Conservation (phyloP, 1,140 invertebrate genomes). For the Trachymyrmex cornetzi region DNA sequence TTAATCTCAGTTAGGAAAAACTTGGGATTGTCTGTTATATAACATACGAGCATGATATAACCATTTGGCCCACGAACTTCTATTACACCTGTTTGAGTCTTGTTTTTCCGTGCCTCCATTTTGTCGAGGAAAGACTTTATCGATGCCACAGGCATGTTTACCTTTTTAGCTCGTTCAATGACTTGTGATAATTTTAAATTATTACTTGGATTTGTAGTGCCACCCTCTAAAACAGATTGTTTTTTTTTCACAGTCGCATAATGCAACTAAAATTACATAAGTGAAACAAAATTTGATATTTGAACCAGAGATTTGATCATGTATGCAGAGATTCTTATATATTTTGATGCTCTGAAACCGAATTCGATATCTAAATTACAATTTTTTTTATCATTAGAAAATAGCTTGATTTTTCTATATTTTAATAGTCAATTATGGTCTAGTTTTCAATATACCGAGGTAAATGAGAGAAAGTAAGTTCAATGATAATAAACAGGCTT, state of each 20-base stretch:
- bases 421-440: too few species aligned
- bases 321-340: too few species aligned
- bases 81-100: slow-evolving; percentile 79
- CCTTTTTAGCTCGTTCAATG: slow-evolving; percentile 88
- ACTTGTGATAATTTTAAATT: slow-evolving; percentile 88
- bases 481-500: too few species aligned
- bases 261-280: neutral
- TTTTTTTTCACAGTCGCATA: neutral
- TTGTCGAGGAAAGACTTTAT: slow-evolving; percentile 88
- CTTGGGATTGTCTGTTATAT: slow-evolving; percentile 82
- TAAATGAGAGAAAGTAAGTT: too few species aligned
- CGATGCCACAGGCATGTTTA: slow-evolving; percentile 88
- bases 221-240: slow-evolving; percentile 83
- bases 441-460: too few species aligned
- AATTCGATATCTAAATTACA: too few species aligned
- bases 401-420: too few species aligned
- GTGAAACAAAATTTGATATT: too few species aligned
- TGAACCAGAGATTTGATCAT: too few species aligned
- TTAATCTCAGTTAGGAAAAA: slow-evolving; percentile 81
- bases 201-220: slow-evolving; percentile 87
- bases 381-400: too few species aligned
- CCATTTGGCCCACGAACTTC: slow-evolving; percentile 86
- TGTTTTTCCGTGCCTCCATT: slow-evolving; percentile 81
- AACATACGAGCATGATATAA: slow-evolving; percentile 83
- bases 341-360: too few species aligned